Conservation (phyloP, 2,797 vertebrate species). For the Smutsia temminckii region DNA sequence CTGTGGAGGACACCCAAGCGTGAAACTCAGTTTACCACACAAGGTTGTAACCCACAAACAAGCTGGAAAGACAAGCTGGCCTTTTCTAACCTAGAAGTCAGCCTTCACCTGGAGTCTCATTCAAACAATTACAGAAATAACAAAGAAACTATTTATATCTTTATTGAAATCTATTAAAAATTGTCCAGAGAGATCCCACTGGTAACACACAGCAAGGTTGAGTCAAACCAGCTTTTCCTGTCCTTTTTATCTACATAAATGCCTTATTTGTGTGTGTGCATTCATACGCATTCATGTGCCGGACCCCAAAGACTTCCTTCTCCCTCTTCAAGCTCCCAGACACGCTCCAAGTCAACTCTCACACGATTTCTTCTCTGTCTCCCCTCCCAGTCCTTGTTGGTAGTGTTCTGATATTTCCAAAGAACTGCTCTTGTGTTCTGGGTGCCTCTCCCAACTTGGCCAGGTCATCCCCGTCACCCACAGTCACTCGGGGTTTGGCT, state of each 20-base stretch:
- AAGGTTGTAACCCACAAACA: not conserved
- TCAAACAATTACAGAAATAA: slow-evolving; percentile 42
- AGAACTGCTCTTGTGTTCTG: not conserved
- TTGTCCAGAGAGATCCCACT: slow-evolving; percentile 11
- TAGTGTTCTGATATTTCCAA: not conserved
- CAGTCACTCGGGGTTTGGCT: not conserved
- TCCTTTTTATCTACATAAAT: not conserved
- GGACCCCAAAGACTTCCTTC: not conserved
- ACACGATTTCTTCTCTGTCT: not conserved
- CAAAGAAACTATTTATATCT: slow-evolving; percentile 6
- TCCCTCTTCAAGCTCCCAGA: not conserved
- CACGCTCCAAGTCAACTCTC: not conserved
- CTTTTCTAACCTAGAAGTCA: slow-evolving; percentile 9
- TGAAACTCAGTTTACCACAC: not conserved
- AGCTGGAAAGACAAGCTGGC: not conserved
- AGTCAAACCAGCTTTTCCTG: slow-evolving; percentile 4
- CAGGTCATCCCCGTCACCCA: not conserved
- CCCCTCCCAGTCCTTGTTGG: not conserved
- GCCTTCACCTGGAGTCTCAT: not conserved
- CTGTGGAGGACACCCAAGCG: not conserved
- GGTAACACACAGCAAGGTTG: not conserved
- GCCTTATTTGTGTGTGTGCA: not conserved
- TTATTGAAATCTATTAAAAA: slow-evolving; percentile 29
- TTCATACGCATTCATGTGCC: not conserved
- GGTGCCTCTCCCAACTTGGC: not conserved